Conservation (phyloP, 1,140 invertebrate species). For the Drosophila nebulosa region DNA sequence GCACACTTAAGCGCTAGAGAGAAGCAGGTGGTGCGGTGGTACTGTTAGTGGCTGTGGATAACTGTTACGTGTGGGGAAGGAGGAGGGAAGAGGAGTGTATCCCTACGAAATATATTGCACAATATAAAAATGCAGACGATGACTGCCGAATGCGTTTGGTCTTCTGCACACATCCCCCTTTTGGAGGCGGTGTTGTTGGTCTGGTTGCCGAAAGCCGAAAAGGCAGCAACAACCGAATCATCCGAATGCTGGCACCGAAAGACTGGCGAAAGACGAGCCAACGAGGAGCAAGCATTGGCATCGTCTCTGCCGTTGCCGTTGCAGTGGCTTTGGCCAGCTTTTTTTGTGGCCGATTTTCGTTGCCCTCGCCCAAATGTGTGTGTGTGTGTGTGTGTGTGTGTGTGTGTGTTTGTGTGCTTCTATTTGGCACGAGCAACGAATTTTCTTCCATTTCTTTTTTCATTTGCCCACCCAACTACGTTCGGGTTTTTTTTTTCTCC, state of each 20-base stretch:
- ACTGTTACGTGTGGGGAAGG: too few species aligned
- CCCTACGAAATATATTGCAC: slow-evolving; percentile 77
- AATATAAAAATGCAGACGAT: slow-evolving; percentile 78
- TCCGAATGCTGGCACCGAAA: slow-evolving; percentile 51
- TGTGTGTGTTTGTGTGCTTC: neutral
- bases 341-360: slow-evolving; percentile 78
- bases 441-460: slow-evolving; percentile 41
- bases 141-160: slow-evolving; percentile 65
- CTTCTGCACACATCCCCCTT: neutral
- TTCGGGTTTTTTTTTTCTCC: slow-evolving; percentile 13
- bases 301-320: slow-evolving; percentile 9
- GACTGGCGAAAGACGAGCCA: slow-evolving; percentile 68
- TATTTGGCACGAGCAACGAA: slow-evolving; percentile 46
- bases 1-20: slow-evolving; percentile 63
- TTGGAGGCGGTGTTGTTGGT: neutral
- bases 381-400: slow-evolving; percentile 9
- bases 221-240: slow-evolving; percentile 58
- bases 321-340: slow-evolving; percentile 41
- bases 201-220: slow-evolving; percentile 53
- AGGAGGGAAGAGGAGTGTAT: slow-evolving; percentile 18
- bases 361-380: slow-evolving; percentile 38
- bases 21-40: neutral
- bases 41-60: neutral
- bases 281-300: slow-evolving; percentile 59
- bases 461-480: slow-evolving; percentile 23